Conservation (phyloP, 2,797 vertebrate species). For the Oryzias dopingdopingensis region DNA sequence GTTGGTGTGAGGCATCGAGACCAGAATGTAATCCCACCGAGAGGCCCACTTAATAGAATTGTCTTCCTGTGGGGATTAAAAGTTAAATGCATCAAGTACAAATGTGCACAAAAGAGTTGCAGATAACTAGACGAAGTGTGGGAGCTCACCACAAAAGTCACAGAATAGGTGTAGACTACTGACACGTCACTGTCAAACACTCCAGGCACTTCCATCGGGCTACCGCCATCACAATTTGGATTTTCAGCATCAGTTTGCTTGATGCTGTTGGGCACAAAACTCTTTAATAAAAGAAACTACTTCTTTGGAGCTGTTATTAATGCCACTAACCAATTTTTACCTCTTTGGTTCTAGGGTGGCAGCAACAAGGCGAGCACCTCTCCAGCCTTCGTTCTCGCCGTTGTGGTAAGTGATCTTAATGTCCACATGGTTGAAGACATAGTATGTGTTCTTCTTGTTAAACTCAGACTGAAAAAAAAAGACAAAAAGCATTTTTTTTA, state of each 20-base stretch:
- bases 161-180: conserved; percentile 85
- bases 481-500: not conserved
- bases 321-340: conserved; percentile 56
- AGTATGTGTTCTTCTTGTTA: conserved; percentile 88
- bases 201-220: conserved; percentile 84
- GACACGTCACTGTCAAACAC: conserved; percentile 73
- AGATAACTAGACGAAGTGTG: not conserved
- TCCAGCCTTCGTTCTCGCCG: conserved; percentile 77
- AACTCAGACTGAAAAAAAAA: conserved; percentile 80
- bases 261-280: conserved; percentile 71
- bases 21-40: conserved; percentile 91
- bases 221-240: conserved; percentile 71
- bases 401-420: conserved; percentile 89
- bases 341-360: conserved; percentile 87
- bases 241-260: conserved; percentile 76
- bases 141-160: conserved; percentile 81
- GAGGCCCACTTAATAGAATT: conserved; percentile 87
- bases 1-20: conserved; percentile 89
- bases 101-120: not conserved
- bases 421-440: conserved; percentile 91
- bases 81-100: not conserved
- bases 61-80: conserved; percentile 70
- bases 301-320: no score
- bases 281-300: not conserved
- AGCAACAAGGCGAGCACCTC: conserved; percentile 81